phyloP scores from a whole-genome alignment of 2,113 vertebrate species.

The Myotis davidii region DNA sequence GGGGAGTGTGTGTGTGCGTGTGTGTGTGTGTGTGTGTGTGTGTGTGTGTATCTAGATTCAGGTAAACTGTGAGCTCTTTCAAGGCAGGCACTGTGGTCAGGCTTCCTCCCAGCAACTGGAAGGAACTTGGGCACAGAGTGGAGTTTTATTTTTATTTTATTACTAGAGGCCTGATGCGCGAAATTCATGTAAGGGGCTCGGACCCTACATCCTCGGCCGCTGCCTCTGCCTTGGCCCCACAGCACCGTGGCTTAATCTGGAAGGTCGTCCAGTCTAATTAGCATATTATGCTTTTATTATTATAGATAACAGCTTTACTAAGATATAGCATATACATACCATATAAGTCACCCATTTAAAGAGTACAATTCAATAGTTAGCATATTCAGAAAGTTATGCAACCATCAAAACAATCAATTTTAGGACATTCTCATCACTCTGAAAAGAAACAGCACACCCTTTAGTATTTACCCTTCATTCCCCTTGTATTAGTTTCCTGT shows the following conservation, averaged over 20 bases:
- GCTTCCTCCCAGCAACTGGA: not conserved
- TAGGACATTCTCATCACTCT: not conserved
- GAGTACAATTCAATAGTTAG: not conserved
- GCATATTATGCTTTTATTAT: too few relatives aligned
- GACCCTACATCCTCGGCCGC: too few relatives aligned
- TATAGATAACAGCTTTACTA: not conserved
- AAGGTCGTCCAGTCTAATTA: too few relatives aligned
- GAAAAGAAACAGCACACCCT: not conserved
- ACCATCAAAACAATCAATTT: not conserved
- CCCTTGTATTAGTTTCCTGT: not conserved
- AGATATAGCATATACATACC: not conserved
- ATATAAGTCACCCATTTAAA: not conserved
- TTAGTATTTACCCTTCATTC: not conserved
- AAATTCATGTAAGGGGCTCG: too few relatives aligned
- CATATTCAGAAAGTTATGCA: not conserved
- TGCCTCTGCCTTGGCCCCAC: too few relatives aligned
- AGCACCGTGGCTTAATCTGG: too few relatives aligned
- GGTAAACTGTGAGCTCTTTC: not conserved
- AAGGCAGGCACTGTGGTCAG: not conserved
- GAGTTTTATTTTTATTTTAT: not conserved
- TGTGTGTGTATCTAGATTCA: too few relatives aligned
- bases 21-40: too few relatives aligned
- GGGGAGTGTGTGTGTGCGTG: too few relatives aligned
- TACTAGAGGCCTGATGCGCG: too few relatives aligned
- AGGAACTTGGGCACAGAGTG: not conserved